Conservation (phyloP, 2,113 vertebrate genomes). For the Callorhinus ursinus region DNA sequence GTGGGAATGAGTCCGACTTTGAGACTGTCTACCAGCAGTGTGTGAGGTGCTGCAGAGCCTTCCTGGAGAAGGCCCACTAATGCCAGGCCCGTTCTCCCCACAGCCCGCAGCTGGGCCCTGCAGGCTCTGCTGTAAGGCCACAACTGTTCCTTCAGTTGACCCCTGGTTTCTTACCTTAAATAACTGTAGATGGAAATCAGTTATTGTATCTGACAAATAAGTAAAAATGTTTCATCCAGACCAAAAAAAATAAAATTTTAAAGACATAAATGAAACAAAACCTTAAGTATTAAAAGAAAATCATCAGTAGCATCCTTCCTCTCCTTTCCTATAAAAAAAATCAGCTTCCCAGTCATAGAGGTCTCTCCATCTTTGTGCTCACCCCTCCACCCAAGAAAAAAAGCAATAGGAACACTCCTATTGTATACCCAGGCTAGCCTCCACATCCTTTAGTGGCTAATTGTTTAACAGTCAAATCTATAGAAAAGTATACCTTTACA, state of each 20-base stretch:
- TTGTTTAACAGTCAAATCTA: background rate
- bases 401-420: background rate
- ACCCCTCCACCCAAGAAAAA: background rate
- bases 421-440: background rate
- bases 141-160: background rate
- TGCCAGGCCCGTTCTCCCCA: too few species aligned
- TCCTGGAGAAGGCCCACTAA: constrained; percentile 85
- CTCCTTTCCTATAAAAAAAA: background rate
- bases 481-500: background rate
- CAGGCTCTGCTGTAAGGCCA: background rate
- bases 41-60: constrained; percentile 90
- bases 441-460: background rate
- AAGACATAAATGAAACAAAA: background rate
- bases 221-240: background rate
- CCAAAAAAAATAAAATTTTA: too few species aligned
- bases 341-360: background rate
- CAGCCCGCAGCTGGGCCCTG: too few species aligned
- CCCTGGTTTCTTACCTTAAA: background rate
- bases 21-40: constrained; percentile 93
- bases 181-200: constrained; percentile 13
- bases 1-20: constrained; percentile 92
- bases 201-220: background rate
- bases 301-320: background rate
- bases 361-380: background rate
- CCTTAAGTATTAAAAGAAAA: background rate